Evolutionary conservation across 2,113 vertebrate genomes (phyloP), one percentile per base, ranked within the genome.

Genomic region (Trogon surrucura): DNA sequence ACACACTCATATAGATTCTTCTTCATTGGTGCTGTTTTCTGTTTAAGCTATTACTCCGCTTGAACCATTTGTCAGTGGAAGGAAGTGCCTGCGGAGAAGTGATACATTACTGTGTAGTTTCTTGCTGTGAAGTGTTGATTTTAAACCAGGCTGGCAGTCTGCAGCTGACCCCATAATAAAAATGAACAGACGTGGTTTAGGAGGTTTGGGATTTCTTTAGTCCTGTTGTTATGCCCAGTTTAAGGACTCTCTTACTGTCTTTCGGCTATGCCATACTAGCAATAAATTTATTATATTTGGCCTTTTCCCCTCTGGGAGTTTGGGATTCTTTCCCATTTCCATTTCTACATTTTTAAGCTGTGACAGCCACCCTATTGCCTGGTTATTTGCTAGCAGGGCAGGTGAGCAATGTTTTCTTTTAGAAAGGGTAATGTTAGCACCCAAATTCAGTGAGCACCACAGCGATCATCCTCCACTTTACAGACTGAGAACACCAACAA

Each of bases 101-200:
- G 88, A 86, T 93, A 77, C 92, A 67, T 95, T 94, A 47, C 73
- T 73, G 36, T 93, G 74, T 80, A 82, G 89, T 90, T 97, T 94
- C 95, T 97, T 95, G 88, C 95, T 96, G 91, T 60, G 95, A 93
- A 95, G 92, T 94, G 87, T 89, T 96, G 95, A 96, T 97, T 97
- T 96, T 94, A 93, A 97, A 93, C 80, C 80, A 93, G 95, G 60
- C 70, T 95, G 92, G 94, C 91, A 93, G 92, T 61, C 94, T 88
- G 70, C 53, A 71, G 69, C 61, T 9, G 8, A 75, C 77, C 80
- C 56, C 58, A 12, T 70, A 57, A 84, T 81, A 91, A 86, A 85
- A 93, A 72, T 50, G 53, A 89, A 74, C 44, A 93, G 74, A 62
- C 16, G 0, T 69, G 65, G 89, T 89, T 96, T 93, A 84, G 47